phyloP scores from a whole-genome alignment of 2,888 invertebrate genomes.

The Acanthosepion pharaonis region DNA sequence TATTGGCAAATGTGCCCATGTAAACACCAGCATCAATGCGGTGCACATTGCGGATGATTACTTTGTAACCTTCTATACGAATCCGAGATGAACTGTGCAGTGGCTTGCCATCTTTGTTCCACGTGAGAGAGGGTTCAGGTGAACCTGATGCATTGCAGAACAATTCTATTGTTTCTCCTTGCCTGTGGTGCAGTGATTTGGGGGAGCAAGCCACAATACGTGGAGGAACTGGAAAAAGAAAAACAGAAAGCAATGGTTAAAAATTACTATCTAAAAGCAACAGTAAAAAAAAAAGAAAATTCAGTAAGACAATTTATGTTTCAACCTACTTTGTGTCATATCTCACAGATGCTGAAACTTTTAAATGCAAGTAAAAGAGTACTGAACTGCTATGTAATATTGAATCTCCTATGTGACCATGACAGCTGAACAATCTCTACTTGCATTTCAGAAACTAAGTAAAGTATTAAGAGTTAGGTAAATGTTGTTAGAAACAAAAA shows the following conservation, averaged over 20 bases:
- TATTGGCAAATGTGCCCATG: constrained; percentile 95
- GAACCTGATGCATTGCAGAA: constrained; percentile 96
- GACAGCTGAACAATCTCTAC: too few relatives aligned
- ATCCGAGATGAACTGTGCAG: constrained; percentile 58
- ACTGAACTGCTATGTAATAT: too few relatives aligned
- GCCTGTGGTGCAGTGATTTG: constrained; percentile 59
- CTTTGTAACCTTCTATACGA: constrained; percentile 75
- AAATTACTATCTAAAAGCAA: neutral
- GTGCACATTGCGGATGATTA: constrained; percentile 92
- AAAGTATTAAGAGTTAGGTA: too few relatives aligned
- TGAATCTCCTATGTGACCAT: too few relatives aligned
- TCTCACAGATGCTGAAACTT: too few relatives aligned
- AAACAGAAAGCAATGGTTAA: neutral
- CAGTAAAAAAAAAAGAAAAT: neutral
- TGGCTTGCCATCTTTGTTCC: constrained; percentile 83
- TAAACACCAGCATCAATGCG: constrained; percentile 97
- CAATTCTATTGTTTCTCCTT: constrained; percentile 93
- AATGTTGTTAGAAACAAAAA: too few relatives aligned
- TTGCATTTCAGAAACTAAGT: too few relatives aligned
- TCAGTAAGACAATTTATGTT: too few relatives aligned
- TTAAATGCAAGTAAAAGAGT: too few relatives aligned
- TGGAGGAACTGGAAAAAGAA: constrained; percentile 64
- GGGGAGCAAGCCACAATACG: constrained; percentile 62
- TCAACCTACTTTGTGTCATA: too few relatives aligned
- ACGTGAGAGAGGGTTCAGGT: constrained; percentile 94